A percentile compares a stretch with the other conserved stretches of the same genome.
Conservation (phyloP, 2,797 vertebrate species). For the Synanceia verrucosa region DNA sequence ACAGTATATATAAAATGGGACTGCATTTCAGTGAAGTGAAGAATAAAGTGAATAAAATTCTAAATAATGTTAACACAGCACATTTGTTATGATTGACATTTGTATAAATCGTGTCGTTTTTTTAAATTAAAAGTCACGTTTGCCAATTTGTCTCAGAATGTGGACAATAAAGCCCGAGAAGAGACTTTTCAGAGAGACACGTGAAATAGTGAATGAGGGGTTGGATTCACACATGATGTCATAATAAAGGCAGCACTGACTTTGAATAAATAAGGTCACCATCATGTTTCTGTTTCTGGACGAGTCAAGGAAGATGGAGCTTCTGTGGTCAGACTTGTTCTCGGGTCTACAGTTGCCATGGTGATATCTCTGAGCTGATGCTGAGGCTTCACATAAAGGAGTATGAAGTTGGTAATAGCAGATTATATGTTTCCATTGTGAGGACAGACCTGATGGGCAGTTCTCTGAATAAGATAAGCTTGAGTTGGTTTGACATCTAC, state of each 20-base stretch:
- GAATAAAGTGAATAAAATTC: background rate
- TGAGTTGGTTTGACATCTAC: background rate
- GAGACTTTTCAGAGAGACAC: background rate
- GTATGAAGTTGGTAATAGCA: background rate
- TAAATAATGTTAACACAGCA: background rate
- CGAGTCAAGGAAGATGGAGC: background rate
- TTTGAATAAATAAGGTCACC: background rate
- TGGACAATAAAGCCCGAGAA: background rate
- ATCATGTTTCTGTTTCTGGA: background rate
- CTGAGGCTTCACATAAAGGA: slow-evolving; percentile 13
- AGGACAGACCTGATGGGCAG: background rate
- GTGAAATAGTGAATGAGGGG: background rate
- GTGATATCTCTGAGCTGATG: slow-evolving; percentile 36
- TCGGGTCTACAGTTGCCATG: slow-evolving; percentile 37
- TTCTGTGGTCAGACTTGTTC: slow-evolving; percentile 9
- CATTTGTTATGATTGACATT: background rate
- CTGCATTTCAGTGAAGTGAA: background rate
- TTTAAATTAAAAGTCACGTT: background rate
- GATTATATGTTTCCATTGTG: slow-evolving; percentile 13
- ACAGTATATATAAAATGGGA: background rate
- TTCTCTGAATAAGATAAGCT: background rate
- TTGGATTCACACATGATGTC: background rate
- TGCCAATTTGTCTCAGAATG: background rate
- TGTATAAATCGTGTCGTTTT: background rate
- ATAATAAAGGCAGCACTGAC: background rate